These are phyloP conservation scores for Urocolius indicus DNA, from an alignment of 2,113 vertebrate genomes.

Conservation along the genomic window DNA sequence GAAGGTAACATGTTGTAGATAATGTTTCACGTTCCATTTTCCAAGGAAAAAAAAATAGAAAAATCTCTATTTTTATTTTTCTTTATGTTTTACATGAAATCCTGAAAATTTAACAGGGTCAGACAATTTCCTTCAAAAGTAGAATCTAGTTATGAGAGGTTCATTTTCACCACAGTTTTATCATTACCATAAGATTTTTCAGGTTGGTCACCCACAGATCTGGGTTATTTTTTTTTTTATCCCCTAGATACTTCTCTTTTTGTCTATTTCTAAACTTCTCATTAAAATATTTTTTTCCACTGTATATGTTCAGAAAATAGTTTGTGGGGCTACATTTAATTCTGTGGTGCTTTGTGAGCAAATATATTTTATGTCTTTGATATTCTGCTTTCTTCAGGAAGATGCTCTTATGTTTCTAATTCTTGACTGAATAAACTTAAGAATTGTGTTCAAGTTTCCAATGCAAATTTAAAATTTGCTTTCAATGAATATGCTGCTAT, in stretches of 20 bases:
- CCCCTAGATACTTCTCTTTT: neutral
- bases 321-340: neutral
- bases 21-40: rapidly evolving
- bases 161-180: neutral
- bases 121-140: neutral
- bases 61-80: neutral
- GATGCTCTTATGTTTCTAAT: neutral
- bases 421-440: neutral
- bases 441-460: neutral
- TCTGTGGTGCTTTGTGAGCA: neutral
- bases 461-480: neutral
- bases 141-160: neutral
- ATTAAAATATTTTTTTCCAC: neutral
- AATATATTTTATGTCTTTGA: neutral
- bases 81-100: neutral
- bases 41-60: neutral
- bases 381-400: neutral
- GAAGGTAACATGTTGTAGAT: neutral
- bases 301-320: neutral
- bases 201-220: neutral
- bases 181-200: neutral
- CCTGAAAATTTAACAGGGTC: neutral
- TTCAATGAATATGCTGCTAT: neutral
- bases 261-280: neutral
- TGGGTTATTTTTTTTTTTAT: neutral